Percentiles rank a stretch among this genome's conserved stretches.
Conservation (phyloP, 1,140 invertebrate genomes). For the Pseudomyrmex concolor region DNA sequence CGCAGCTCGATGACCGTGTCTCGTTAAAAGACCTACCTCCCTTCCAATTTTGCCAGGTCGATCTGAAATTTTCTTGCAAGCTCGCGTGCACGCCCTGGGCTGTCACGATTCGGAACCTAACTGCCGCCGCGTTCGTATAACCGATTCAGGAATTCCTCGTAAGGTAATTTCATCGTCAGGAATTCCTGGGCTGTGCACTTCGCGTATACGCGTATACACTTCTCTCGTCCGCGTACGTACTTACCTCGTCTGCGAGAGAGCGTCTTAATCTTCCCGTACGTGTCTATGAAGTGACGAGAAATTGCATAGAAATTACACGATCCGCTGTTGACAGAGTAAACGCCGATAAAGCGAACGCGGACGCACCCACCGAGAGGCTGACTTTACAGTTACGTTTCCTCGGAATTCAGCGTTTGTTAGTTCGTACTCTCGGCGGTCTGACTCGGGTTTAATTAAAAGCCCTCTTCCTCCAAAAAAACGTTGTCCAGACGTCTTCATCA, state of each 20-base stretch:
- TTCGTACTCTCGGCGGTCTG: not conserved
- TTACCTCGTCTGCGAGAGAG: slow-evolving; percentile 17
- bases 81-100: slow-evolving; percentile 85
- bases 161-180: slow-evolving; percentile 83
- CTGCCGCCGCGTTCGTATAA: slow-evolving; percentile 82
- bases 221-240: slow-evolving; percentile 69
- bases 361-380: not conserved
- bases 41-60: slow-evolving; percentile 84
- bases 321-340: slow-evolving; percentile 1
- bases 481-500: slow-evolving; percentile 21
- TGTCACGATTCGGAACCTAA: slow-evolving; percentile 84
- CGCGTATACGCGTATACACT: slow-evolving; percentile 52
- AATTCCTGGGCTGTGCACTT: slow-evolving; percentile 30
- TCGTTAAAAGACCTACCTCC: slow-evolving; percentile 81
- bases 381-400: slow-evolving; percentile 25
- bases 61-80: slow-evolving; percentile 85
- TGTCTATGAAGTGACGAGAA: slow-evolving; percentile 31
- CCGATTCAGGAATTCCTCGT: slow-evolving; percentile 83
- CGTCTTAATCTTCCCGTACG: slow-evolving; percentile 59
- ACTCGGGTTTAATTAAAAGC: slow-evolving; percentile 37
- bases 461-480: not conserved
- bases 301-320: slow-evolving; percentile 19
- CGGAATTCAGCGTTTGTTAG: not conserved
- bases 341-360: too few relatives aligned
- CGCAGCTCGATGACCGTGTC: slow-evolving; percentile 76